Evolutionary conservation across 2,797 vertebrate species (phyloP).

Genomic region (Spondyliosoma cantharus): DNA sequence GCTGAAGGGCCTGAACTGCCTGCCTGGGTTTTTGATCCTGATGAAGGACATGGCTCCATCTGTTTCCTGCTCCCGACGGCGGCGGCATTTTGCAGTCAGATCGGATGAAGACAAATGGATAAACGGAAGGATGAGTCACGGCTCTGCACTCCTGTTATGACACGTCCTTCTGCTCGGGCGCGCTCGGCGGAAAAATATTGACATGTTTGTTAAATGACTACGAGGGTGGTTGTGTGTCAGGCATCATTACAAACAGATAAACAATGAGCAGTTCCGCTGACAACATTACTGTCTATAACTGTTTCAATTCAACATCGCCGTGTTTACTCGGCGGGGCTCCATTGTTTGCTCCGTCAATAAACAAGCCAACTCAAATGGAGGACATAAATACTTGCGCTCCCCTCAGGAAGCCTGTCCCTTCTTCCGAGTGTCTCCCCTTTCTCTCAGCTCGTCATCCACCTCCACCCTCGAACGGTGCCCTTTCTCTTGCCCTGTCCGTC

Average conservation of each 20-base stretch:
- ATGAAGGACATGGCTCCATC: constrained; percentile 72
- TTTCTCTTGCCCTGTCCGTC: constrained; percentile 48
- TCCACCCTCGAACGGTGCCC: constrained; percentile 36
- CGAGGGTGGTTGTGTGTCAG: constrained; percentile 34
- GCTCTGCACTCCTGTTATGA: constrained; percentile 59
- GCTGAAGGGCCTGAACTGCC: constrained; percentile 30
- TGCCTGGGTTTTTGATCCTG: constrained; percentile 49
- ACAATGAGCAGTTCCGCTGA: constrained; percentile 20
- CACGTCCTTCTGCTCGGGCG: constrained; percentile 56
- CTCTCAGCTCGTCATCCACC: constrained; percentile 42
- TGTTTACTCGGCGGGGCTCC: constrained; percentile 44
- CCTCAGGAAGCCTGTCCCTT: constrained; percentile 43
- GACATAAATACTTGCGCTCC: constrained; percentile 46
- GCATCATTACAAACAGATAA: constrained; percentile 26
- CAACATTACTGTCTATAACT: constrained; percentile 11
- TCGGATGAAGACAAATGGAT: constrained; percentile 64
- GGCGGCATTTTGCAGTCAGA: constrained; percentile 34
- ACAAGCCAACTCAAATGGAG: constrained; percentile 52
- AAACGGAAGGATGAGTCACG: constrained; percentile 70
- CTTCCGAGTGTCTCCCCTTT: constrained; percentile 19
- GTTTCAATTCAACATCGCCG: constrained; percentile 23
- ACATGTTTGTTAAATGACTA: constrained; percentile 50
- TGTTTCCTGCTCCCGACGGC: constrained; percentile 73
- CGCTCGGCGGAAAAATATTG: constrained; percentile 53
- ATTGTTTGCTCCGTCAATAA: constrained; percentile 59